phyloP scores from a whole-genome alignment of 2,113 vertebrate species.

The Tragelaphus imberbis region DNA sequence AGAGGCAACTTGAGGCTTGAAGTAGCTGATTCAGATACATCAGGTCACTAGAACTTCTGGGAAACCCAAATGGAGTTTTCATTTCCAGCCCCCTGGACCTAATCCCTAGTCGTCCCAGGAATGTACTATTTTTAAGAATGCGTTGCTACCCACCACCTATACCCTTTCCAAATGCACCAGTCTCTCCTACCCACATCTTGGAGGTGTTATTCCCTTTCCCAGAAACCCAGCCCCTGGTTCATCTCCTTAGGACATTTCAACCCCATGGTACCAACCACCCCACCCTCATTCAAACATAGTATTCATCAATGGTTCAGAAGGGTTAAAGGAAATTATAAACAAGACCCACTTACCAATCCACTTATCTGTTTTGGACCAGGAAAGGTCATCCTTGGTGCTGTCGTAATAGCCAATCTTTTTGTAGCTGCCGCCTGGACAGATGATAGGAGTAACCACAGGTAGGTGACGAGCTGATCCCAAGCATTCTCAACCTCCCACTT shows the following conservation, averaged over 20 bases:
- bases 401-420: conserved; percentile 97
- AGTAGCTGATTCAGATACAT: background rate
- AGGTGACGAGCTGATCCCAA: accelerated
- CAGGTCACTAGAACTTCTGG: background rate
- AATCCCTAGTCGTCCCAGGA: background rate
- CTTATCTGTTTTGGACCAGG: conserved; percentile 92
- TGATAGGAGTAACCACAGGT: background rate
- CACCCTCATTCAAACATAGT: background rate
- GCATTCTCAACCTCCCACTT: background rate
- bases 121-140: background rate
- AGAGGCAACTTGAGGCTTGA: background rate
- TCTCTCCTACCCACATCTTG: background rate
- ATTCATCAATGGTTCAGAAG: background rate
- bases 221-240: background rate
- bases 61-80: background rate
- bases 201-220: background rate
- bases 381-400: conserved; percentile 94
- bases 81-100: background rate
- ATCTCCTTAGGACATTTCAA: background rate
- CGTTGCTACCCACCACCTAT: background rate
- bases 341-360: conserved; percentile 87
- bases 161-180: background rate
- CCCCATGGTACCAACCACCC: background rate
- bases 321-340: background rate
- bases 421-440: conserved; percentile 86